Base-by-base conservation (phyloP, 2,888 invertebrate species). In the Cheilosia variabilis region DNA sequence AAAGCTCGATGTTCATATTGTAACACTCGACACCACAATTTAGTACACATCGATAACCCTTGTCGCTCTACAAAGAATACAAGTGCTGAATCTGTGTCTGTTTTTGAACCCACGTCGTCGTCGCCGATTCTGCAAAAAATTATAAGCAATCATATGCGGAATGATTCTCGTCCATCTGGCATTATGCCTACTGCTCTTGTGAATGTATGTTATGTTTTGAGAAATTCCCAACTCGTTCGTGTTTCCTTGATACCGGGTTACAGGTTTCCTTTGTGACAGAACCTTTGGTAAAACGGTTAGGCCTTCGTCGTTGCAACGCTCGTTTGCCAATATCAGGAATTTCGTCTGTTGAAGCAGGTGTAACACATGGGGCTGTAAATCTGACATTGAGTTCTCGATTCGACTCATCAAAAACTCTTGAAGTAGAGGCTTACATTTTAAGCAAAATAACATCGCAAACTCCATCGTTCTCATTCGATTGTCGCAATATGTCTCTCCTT, bases 261-360 rank as follows among this genome's bases (percentile, higher is more conserved):
- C 68, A 68, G 27, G 68, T 68, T 17, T 66, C 66, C 7, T 66
- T 66, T 24, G 53, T 66, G 22, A 66, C 43, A 19, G 41, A 53
- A n/a, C 2, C n/a, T 4, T 55, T 68, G 53, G 55, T 55, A n/a
- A 68, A 68, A 27, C 22, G 31, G 17, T 17, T 68, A 24, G 55
- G 55, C n/a, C 41, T 66, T 53, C 43, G 55, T 66, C 52, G 34
- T 27, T 50, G 27, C 41, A 41, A 55, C 41, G n/a, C 53, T 15
- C 41, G 53, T 41, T 43, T 53, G 9, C 55, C 58, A 13, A 41
- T 58, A 4, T 55, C 34, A 15, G 17, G 34, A 17, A 57, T 57
- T 10, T 34, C 57, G 17, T 57, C 57, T 2, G 31, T 37, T 1
- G 41, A 68, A 68, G 53, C 66, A 24, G 53, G 66, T 53, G 53